Evolutionary conservation across 2,888 invertebrate genomes (phyloP), one percentile per base, ranked within the genome.

Genomic region (Empis livida): DNA sequence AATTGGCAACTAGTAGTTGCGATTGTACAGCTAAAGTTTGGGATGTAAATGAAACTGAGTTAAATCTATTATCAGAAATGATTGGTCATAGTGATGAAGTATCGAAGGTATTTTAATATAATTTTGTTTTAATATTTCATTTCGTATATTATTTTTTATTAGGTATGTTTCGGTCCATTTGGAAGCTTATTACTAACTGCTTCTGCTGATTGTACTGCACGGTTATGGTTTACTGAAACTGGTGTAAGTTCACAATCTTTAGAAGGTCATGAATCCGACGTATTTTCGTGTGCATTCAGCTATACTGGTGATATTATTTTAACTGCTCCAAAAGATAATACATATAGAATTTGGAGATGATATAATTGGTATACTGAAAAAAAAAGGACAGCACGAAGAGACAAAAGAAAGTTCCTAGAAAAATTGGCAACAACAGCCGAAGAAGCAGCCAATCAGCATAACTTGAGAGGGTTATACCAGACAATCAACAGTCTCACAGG

Each of bases 271-370:
- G 76, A 78, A 15, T 82, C 82, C 9, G 87, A 88, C 62, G 83
- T 89, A 40, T 87, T 88, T 67, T 84, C 84, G n/a, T 84, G 84
- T 57, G 81, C 82, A 2, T 88, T 80, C 64, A 87, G 83, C 32
- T 87, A 88, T 64, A 73, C 78, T 1, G 88, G 86, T 1, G 83
- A 85, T 59, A 79, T 80, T 6, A 78, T 89, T 56, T 71, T 88
- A 54, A 89, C 89, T 15, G 87, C 85, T 1, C 84, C 84, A 56
- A 87, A 87, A 66, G 89, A 88, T 64, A 86, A 85, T 69, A 82
- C 82, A 11, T 86, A 85, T 64, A 73, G 81, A 45, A 78, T 88
- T 55, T 88, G 88, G 87, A 79, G 79, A 64, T 81, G 80, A 81
- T 75, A 79, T 60, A 80, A 81, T 58, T 81, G 81, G 81, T 80